Conservation (phyloP, 2,797 vertebrate species). For the Ptychobarbus kaznakovi region DNA sequence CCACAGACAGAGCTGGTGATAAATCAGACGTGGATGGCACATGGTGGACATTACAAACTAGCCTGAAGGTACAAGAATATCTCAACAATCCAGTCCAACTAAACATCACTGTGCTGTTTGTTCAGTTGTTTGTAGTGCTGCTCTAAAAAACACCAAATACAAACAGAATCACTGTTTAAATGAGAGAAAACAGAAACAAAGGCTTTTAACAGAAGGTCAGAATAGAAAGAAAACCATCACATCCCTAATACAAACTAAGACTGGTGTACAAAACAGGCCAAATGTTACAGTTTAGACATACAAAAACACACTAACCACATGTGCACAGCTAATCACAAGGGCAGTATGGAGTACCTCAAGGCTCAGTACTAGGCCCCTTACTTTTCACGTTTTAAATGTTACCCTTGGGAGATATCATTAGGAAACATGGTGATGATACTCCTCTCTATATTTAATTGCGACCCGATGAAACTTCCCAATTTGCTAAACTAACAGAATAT, state of each 20-base stretch:
- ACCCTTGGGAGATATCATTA: no score
- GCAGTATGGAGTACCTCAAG: no score
- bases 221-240: conserved; percentile 12
- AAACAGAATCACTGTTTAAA: background rate
- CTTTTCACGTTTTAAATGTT: no score
- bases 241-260: conserved; percentile 22
- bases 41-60: conserved; percentile 28
- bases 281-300: conserved; percentile 5
- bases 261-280: conserved; percentile 2
- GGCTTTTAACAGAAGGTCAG: conserved; percentile 48
- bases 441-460: no score
- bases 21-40: conserved; percentile 40
- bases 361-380: no score
- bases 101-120: background rate
- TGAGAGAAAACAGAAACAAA: conserved; percentile 18
- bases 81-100: conserved; percentile 12
- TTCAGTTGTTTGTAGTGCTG: background rate
- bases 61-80: background rate
- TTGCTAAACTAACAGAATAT: no score
- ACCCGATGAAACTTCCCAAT: no score
- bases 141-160: background rate
- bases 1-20: conserved; percentile 46
- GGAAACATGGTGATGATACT: no score
- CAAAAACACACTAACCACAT: background rate
- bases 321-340: no score